A percentile compares a stretch with the other conserved stretches of the same genome.
Conservation (phyloP, 2,888 invertebrate species). For the Drosophila stalkeri region DNA sequence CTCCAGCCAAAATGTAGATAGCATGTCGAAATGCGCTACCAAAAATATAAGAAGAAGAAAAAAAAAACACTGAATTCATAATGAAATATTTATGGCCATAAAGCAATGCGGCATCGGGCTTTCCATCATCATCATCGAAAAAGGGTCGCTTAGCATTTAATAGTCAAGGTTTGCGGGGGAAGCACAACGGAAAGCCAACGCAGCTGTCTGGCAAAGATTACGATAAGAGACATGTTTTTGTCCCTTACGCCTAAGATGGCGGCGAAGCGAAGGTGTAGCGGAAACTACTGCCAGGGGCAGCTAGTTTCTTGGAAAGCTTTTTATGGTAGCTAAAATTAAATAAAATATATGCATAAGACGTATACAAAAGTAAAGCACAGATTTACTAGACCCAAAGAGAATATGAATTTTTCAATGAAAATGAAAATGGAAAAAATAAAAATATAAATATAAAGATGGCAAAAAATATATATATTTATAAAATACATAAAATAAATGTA, state of each 20-base stretch:
- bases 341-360: slow-evolving; percentile 14
- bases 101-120: slow-evolving; percentile 72
- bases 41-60: slow-evolving; percentile 15
- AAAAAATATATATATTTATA: too few relatives aligned
- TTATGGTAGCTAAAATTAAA: slow-evolving; percentile 14
- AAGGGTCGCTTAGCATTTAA: slow-evolving; percentile 52
- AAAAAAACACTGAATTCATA: slow-evolving; percentile 65
- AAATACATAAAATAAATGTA: too few relatives aligned
- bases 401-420: slow-evolving; percentile 21
- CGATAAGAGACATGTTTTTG: slow-evolving; percentile 68
- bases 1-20: slow-evolving; percentile 63
- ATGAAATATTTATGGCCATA: slow-evolving; percentile 81
- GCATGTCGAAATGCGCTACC: slow-evolving; percentile 66
- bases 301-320: slow-evolving; percentile 40
- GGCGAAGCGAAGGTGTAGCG: slow-evolving; percentile 16
- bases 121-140: slow-evolving; percentile 66
- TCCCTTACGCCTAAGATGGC: slow-evolving; percentile 15
- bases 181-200: slow-evolving; percentile 68
- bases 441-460: too few relatives aligned
- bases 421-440: neutral
- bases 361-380: slow-evolving; percentile 1
- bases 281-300: slow-evolving; percentile 18
- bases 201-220: slow-evolving; percentile 80
- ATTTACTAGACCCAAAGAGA: neutral
- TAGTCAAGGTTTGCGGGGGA: neutral